These are phyloP conservation scores for Helostoma temminkii DNA, from an alignment of 2,797 vertebrate genomes.

Conservation along the genomic window DNA sequence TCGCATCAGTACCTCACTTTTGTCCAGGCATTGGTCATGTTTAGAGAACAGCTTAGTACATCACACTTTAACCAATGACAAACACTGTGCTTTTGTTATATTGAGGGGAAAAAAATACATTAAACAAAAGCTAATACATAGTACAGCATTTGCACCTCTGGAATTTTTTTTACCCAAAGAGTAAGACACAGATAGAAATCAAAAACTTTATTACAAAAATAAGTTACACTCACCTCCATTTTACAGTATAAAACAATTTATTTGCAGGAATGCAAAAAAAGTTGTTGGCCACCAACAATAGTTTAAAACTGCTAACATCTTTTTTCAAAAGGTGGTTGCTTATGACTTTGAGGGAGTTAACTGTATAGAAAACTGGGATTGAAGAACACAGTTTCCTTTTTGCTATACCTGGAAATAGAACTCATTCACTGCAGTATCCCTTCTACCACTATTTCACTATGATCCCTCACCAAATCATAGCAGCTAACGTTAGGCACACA, in stretches of 20 bases:
- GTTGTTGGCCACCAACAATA: constrained; percentile 99
- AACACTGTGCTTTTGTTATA: too few species aligned
- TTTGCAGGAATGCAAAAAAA: constrained; percentile 99
- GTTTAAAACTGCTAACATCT: constrained; percentile 99
- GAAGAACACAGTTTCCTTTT: constrained; percentile 87
- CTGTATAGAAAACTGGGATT: constrained; percentile 97
- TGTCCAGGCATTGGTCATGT: too few species aligned
- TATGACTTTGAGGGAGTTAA: constrained; percentile 98
- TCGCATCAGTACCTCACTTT: too few species aligned
- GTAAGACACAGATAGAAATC: constrained; percentile 99
- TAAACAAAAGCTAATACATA: constrained; percentile 12
- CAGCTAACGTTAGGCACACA: constrained; percentile 71
- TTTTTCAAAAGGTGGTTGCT: constrained; percentile 94
- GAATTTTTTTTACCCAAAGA: constrained; percentile 70
- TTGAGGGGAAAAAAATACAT: not conserved
- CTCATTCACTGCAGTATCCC: constrained; percentile 97
- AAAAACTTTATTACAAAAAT: constrained; percentile 99
- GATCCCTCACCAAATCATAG: constrained; percentile 68
- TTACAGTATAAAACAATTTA: constrained; percentile 99
- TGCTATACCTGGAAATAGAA: constrained; percentile 88
- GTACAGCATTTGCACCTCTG: constrained; percentile 15
- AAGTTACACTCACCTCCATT: constrained; percentile 99
- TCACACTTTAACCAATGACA: too few species aligned
- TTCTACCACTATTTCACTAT: constrained; percentile 86
- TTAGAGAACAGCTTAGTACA: too few species aligned